These are phyloP conservation scores for Harpegnathos saltator DNA, from an alignment of 1,140 invertebrate genomes.

Conservation along the genomic window DNA sequence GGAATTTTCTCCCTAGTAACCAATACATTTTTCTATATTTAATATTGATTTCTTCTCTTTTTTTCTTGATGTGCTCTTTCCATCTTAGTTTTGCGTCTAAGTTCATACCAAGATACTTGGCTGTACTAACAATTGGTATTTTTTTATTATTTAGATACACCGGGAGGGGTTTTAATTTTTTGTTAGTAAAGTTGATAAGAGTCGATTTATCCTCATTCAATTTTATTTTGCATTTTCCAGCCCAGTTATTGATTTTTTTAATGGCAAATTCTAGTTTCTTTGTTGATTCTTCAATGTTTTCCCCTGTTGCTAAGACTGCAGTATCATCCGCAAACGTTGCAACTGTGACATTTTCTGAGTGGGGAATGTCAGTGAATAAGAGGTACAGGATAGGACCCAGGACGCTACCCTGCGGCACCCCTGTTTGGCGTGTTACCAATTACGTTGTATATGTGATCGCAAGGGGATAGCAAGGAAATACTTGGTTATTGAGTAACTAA, in stretches of 20 bases:
- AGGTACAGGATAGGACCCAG: conserved; percentile 67
- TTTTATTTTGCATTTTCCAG: conserved; percentile 72
- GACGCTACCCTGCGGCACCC: conserved; percentile 65
- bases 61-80: conserved; percentile 30
- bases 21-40: conserved; percentile 51
- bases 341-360: not conserved
- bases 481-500: too few species aligned
- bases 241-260: conserved; percentile 65
- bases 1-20: not conserved
- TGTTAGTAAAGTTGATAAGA: conserved; percentile 72
- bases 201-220: conserved; percentile 54
- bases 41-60: conserved; percentile 64
- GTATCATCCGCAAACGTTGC: conserved; percentile 74
- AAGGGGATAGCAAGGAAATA: too few species aligned
- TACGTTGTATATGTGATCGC: too few species aligned
- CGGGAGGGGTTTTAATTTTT: conserved; percentile 4
- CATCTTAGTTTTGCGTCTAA: conserved; percentile 11
- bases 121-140: conserved; percentile 34
- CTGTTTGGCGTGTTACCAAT: too few species aligned
- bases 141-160: conserved; percentile 19
- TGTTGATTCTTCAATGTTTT: not conserved
- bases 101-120: conserved; percentile 51
- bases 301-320: conserved; percentile 52
- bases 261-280: not conserved
- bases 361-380: conserved; percentile 68